Conservation (phyloP, 64 coral and sea anemone genomes). For the Montipora foliosa region DNA sequence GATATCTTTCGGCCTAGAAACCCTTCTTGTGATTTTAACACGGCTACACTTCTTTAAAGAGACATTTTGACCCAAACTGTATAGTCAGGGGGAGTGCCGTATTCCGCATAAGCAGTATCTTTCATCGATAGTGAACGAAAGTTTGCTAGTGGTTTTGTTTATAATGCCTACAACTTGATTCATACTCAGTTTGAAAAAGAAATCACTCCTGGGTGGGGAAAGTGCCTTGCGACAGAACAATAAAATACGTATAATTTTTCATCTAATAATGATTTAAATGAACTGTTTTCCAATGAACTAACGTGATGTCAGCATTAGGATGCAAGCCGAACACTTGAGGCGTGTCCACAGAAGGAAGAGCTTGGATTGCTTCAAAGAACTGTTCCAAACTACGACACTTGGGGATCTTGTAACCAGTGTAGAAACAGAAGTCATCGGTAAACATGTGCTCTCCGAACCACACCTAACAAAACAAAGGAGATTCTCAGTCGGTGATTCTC, state of each 20-base stretch:
- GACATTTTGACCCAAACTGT: too few species aligned
- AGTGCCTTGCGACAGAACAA: too few species aligned
- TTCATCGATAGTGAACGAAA: too few species aligned
- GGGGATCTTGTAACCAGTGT: constrained; percentile 88
- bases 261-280: background rate
- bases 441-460: constrained; percentile 99
- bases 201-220: too few species aligned
- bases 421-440: constrained; percentile 86
- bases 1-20: background rate
- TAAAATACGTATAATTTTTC: too few species aligned
- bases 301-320: constrained; percentile 99
- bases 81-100: too few species aligned
- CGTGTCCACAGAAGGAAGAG: constrained; percentile 87
- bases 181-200: too few species aligned
- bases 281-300: constrained; percentile 4
- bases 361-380: constrained; percentile 89
- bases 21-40: too few species aligned
- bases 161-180: too few species aligned
- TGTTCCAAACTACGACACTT: constrained; percentile 84
- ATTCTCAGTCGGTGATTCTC: background rate
- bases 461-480: constrained; percentile 57
- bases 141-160: too few species aligned
- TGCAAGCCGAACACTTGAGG: constrained; percentile 98
- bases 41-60: too few species aligned
- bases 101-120: too few species aligned